These are phyloP conservation scores for Mastomys coucha DNA, from an alignment of 2,113 vertebrate genomes.

Conservation along the genomic window DNA sequence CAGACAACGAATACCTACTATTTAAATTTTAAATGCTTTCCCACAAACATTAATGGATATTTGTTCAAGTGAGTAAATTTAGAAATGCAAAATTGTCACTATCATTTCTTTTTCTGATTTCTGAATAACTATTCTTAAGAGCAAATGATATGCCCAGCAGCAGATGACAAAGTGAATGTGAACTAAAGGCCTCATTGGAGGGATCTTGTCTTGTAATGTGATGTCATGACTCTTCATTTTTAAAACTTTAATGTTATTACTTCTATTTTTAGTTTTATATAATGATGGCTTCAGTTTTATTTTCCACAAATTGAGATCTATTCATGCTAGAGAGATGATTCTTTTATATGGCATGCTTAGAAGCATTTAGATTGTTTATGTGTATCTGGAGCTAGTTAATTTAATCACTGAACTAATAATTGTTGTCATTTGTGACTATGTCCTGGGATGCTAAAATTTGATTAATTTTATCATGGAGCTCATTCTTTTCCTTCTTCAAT, in stretches of 20 bases:
- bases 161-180: neutral
- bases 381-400: neutral
- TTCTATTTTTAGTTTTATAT: neutral
- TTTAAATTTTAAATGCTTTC: constrained; percentile 47
- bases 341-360: neutral
- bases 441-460: neutral
- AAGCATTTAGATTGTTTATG: neutral
- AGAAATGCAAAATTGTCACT: constrained; percentile 32
- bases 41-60: neutral
- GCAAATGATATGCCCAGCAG: neutral
- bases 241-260: neutral
- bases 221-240: neutral
- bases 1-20: neutral
- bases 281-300: neutral
- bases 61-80: constrained; percentile 46
- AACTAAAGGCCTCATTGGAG: neutral
- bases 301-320: neutral
- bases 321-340: neutral
- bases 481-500: neutral
- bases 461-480: neutral
- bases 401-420: neutral
- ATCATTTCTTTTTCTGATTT: constrained; percentile 10
- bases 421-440: neutral
- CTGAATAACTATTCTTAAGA: neutral
- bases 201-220: neutral